Conservation (phyloP, 2,797 vertebrate genomes). For the Spheniscus humboldti region DNA sequence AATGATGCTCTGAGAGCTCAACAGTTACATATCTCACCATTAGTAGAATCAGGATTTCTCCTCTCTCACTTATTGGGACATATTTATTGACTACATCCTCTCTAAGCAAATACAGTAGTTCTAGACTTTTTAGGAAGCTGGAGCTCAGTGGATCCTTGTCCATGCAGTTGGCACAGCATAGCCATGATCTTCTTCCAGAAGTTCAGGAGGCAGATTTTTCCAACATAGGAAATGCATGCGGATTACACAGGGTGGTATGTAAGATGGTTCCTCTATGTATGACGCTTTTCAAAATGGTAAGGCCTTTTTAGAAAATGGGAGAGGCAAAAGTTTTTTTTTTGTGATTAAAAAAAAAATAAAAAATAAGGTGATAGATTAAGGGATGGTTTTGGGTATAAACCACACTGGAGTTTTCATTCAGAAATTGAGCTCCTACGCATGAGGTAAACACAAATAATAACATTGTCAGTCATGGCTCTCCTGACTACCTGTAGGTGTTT, state of each 20-base stretch:
- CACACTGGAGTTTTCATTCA: neutral
- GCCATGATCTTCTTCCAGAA: neutral
- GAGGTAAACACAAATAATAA: neutral
- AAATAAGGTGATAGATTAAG: neutral
- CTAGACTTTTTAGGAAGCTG: neutral
- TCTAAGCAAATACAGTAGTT: neutral
- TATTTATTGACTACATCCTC: neutral
- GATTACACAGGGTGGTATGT: accelerated
- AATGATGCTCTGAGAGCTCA: neutral
- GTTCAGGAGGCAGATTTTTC: neutral
- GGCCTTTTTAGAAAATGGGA: neutral
- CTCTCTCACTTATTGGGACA: neutral
- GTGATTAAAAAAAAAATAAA: neutral
- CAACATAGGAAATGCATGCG: neutral
- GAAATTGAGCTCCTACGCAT: neutral
- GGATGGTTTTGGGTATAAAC: neutral
- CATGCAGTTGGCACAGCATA: neutral
- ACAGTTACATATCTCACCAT: neutral
- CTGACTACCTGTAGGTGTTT: neutral
- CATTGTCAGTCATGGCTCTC: neutral
- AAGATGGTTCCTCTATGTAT: neutral
- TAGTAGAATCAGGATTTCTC: neutral
- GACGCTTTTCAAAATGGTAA: neutral
- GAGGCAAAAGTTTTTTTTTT: neutral
- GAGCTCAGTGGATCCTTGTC: neutral